A percentile compares a stretch with the other conserved stretches of the same genome.
Conservation (phyloP, 2,888 invertebrate genomes). For the Drosophila anomalata region DNA sequence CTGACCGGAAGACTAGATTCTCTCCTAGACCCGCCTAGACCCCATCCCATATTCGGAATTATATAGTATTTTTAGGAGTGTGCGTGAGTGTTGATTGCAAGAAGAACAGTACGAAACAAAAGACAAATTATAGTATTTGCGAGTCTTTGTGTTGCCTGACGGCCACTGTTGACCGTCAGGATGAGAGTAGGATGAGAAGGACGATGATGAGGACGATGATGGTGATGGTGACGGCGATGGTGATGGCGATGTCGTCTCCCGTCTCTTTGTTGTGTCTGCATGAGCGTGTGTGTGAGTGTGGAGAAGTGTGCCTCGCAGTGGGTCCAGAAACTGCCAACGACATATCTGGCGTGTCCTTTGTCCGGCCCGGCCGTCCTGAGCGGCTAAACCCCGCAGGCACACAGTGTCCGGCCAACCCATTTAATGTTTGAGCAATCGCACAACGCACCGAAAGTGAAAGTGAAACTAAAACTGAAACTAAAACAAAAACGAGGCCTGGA, state of each 20-base stretch:
- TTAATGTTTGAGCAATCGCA: slow-evolving; percentile 46
- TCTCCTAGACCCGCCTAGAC: slow-evolving; percentile 4
- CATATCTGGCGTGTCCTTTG: slow-evolving; percentile 46
- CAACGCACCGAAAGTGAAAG: not conserved
- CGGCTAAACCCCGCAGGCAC: slow-evolving; percentile 29
- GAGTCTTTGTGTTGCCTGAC: slow-evolving; percentile 47
- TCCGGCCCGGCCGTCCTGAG: slow-evolving; percentile 7
- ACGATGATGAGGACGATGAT: slow-evolving; percentile 10
- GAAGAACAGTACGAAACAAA: slow-evolving; percentile 34
- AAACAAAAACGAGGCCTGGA: slow-evolving; percentile 9
- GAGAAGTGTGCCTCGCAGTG: slow-evolving; percentile 10
- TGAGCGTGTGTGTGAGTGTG: slow-evolving; percentile 15
- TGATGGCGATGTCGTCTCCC: slow-evolving; percentile 13
- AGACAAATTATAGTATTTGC: slow-evolving; percentile 53
- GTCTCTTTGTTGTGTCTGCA: slow-evolving; percentile 31
- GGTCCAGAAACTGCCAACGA: slow-evolving; percentile 37
- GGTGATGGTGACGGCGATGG: not conserved
- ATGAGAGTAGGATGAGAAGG: slow-evolving; percentile 17
- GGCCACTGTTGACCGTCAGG: slow-evolving; percentile 42
- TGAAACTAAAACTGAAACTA: slow-evolving; percentile 34
- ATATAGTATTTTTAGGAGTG: slow-evolving; percentile 25
- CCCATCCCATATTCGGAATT: not conserved
- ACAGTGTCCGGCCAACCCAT: slow-evolving; percentile 48
- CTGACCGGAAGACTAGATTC: slow-evolving; percentile 29
- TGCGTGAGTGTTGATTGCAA: slow-evolving; percentile 23